These are phyloP conservation scores for Micronycteris hirsuta DNA, from an alignment of 2,113 vertebrate genomes.

Conservation along the genomic window DNA sequence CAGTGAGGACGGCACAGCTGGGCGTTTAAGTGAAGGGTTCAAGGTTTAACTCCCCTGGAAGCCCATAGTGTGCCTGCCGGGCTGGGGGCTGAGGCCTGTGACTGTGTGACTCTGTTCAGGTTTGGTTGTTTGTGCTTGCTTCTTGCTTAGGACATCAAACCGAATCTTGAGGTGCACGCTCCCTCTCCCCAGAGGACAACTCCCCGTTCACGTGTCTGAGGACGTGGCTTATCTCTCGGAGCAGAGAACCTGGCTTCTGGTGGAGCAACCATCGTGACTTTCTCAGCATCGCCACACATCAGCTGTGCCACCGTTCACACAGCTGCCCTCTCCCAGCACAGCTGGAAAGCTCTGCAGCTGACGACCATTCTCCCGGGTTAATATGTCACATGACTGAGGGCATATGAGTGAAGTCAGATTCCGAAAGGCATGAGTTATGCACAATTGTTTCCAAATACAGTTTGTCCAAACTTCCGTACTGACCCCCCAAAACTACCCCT, in stretches of 20 bases:
- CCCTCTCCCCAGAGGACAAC: accelerated
- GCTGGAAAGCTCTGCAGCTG: background rate
- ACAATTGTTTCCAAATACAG: background rate
- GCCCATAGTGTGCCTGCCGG: accelerated
- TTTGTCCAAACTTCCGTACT: background rate
- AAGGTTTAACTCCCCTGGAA: background rate
- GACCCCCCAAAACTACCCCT: too few species aligned
- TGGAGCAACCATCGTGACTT: accelerated
- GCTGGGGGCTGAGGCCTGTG: background rate
- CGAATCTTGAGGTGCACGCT: accelerated
- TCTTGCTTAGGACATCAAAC: background rate
- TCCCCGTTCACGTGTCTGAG: background rate
- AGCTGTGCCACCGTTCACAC: accelerated
- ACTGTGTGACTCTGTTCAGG: accelerated
- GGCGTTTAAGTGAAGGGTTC: background rate
- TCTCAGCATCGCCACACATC: background rate
- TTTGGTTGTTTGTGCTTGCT: background rate
- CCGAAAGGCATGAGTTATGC: background rate
- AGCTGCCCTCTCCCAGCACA: accelerated
- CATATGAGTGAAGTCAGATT: background rate
- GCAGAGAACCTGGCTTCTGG: accelerated
- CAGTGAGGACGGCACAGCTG: accelerated
- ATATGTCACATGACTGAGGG: background rate
- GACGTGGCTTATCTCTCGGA: background rate
- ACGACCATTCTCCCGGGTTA: background rate